Conservation (phyloP, 2,797 vertebrate species). For the Hydrophis major region DNA sequence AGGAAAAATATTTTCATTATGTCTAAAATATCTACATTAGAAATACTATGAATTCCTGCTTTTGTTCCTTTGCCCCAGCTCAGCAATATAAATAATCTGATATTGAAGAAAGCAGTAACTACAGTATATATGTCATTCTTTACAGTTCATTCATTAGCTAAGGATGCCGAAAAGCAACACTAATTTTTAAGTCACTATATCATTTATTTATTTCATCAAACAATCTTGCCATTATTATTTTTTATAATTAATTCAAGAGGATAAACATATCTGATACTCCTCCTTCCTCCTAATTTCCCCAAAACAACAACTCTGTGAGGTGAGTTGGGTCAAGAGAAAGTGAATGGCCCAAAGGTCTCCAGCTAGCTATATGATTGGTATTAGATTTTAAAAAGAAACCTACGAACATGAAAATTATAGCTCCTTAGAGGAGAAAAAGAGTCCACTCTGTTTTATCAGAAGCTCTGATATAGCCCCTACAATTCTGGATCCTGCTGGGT, state of each 20-base stretch:
- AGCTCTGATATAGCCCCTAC: neutral
- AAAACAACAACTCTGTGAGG: neutral
- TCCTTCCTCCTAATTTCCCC: neutral
- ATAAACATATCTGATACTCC: neutral
- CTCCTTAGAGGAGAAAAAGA: neutral
- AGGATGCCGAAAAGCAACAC: neutral
- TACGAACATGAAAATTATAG: neutral
- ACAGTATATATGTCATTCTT: neutral
- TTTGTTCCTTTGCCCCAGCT: neutral
- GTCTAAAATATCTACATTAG: neutral
- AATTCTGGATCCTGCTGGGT: neutral
- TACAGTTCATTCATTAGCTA: neutral
- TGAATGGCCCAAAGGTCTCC: neutral
- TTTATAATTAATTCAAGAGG: neutral
- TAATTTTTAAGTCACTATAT: neutral
- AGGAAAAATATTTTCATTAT: neutral
- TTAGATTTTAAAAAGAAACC: neutral
- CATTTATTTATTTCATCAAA: neutral
- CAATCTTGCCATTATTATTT: neutral
- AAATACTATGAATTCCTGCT: neutral
- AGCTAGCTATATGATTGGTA: neutral
- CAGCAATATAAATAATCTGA: neutral
- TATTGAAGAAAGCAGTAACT: neutral
- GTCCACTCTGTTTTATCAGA: neutral
- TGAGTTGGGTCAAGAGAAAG: neutral